Base-by-base conservation (phyloP, 2,113 vertebrate genomes). In the Malurus cyaneus region DNA sequence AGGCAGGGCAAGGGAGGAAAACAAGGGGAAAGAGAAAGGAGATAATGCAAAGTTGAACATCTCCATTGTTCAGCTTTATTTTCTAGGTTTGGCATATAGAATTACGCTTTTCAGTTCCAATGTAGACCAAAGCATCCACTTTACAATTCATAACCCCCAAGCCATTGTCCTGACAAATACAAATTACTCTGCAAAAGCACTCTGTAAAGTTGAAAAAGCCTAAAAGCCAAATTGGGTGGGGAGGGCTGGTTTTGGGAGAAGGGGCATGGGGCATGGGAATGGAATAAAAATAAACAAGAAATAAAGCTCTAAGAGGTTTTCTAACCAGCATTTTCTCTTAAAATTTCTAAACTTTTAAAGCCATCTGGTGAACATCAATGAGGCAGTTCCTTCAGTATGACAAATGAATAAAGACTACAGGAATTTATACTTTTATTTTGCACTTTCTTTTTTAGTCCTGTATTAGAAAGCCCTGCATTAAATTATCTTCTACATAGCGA, bases 61-160 rank as follows among this genome's bases (percentile, higher is more conserved):
- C 28, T 41, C 39, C 6, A 31, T 69, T 90, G 25, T 73, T 72
- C 52, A 59, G 20, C 13, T 88, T 86, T 59, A 47, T 5, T 70
- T 83, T 77, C 39, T 80, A 5, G 9, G 24, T 86, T 80, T 60
- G 32, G 1, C 14, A 49, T 49, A 39, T 11, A 36, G n/a, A 47
- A 78, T 44, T 44, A 47, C 8, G 17, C 16, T 90, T 32, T 83
- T 92, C 17, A 44, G 18, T 52, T 80, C 42, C 42, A 26, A 15
- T 20, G 46, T 24, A 52, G 9, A 32, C 5, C 0, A 0, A 69
- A 60, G 26, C n/a, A 32, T 29, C 7, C 25, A 57, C 14, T 69
- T 90, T 42, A 24, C 21, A 76, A 46, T 72, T 87, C 76, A 49
- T 34, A 61, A 5, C 4, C 12, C 8, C 1, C 11, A 83, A 76